Evolutionary conservation across 2,797 vertebrate genomes (phyloP).

Genomic region (Phylloscopus collybita): DNA sequence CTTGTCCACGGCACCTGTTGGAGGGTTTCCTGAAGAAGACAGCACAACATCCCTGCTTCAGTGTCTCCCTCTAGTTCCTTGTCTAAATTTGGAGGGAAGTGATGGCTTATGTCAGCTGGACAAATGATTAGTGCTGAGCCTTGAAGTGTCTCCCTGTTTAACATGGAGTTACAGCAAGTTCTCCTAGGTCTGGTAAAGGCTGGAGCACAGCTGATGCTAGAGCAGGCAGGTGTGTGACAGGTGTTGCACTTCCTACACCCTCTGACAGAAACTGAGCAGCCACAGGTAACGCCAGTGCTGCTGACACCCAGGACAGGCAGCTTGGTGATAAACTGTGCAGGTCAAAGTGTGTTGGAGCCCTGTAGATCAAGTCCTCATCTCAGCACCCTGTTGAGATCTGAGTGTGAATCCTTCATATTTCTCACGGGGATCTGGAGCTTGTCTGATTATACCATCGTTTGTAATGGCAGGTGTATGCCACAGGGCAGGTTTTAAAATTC

Average conservation of each 20-base stretch:
- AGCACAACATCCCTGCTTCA: not conserved
- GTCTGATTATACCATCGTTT: constrained; percentile 66
- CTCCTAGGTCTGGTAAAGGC: not conserved
- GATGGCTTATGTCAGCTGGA: constrained; percentile 52
- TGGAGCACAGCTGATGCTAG: constrained; percentile 7
- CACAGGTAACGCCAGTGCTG: not conserved
- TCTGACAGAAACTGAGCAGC: not conserved
- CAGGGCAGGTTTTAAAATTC: constrained; percentile 71
- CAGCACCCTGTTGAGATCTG: not conserved
- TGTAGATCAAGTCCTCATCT: not conserved
- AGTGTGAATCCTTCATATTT: not conserved
- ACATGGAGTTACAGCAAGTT: not conserved
- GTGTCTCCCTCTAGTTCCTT: constrained; percentile 17
- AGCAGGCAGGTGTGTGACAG: not conserved
- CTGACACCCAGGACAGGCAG: not conserved
- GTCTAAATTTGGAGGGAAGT: constrained; percentile 43
- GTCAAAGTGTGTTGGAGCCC: not conserved
- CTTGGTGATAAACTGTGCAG: accelerated
- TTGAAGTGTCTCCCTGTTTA: not conserved
- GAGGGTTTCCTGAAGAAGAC: not conserved
- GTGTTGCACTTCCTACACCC: not conserved
- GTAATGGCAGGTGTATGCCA: constrained; percentile 68
- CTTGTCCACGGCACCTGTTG: not conserved
- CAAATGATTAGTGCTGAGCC: constrained; percentile 12
- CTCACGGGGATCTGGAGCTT: constrained; percentile 35